phyloP scores from a whole-genome alignment of 2,113 vertebrate species.

The Sarotherodon lohbergeri region DNA sequence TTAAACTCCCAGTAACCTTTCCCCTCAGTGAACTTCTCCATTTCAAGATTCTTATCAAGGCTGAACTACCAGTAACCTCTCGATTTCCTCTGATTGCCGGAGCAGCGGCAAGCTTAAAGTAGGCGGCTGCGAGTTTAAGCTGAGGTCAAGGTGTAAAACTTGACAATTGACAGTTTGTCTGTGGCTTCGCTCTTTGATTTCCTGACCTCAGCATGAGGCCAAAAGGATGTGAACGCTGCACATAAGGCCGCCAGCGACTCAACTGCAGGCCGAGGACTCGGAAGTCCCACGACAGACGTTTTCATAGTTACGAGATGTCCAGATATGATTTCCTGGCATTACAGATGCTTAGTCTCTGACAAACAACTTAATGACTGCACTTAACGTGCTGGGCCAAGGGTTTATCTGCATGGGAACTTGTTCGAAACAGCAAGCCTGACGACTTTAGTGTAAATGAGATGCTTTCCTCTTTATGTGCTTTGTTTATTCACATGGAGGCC shows the following conservation, averaged over 20 bases:
- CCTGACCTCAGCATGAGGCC: slow-evolving; percentile 45
- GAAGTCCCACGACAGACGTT: slow-evolving; percentile 26
- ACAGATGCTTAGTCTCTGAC: slow-evolving; percentile 20
- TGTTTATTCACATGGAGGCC: slow-evolving; percentile 56
- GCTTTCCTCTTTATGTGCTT: background rate
- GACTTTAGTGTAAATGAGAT: background rate
- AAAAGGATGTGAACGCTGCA: slow-evolving; percentile 33
- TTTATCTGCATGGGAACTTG: slow-evolving; percentile 13
- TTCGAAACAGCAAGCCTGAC: background rate
- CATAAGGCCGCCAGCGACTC: slow-evolving; percentile 32
- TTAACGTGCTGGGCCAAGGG: background rate
- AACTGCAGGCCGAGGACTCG: slow-evolving; percentile 25
- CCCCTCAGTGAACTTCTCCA: slow-evolving; percentile 70
- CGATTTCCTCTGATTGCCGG: slow-evolving; percentile 62
- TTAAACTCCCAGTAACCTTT: slow-evolving; percentile 75
- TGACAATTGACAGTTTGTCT: slow-evolving; percentile 71
- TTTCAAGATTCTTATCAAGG: slow-evolving; percentile 75
- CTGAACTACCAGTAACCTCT: slow-evolving; percentile 71
- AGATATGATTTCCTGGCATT: slow-evolving; percentile 35
- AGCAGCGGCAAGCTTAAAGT: slow-evolving; percentile 54
- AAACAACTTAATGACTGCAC: slow-evolving; percentile 34
- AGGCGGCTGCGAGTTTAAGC: slow-evolving; percentile 61
- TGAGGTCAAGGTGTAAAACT: slow-evolving; percentile 67
- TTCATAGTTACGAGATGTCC: slow-evolving; percentile 26
- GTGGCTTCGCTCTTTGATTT: slow-evolving; percentile 58